Conservation (phyloP, 2,888 invertebrate genomes). For the Stomorhina lunata region DNA sequence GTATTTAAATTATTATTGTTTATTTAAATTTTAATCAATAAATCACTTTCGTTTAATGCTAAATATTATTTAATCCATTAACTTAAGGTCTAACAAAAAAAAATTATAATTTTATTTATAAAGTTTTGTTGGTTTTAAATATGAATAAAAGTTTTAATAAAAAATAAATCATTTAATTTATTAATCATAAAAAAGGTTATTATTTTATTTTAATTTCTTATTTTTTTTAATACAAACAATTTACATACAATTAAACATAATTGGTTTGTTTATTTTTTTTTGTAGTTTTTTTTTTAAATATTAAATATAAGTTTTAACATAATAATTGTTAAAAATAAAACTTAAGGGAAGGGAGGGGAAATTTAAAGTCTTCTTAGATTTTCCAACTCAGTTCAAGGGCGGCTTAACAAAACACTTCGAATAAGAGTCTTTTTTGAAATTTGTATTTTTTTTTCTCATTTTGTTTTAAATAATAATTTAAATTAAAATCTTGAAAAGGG, state of each 20-base stretch:
- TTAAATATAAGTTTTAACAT: conserved; percentile 18
- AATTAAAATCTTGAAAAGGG: neutral
- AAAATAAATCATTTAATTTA: conserved; percentile 34
- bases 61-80: conserved; percentile 51
- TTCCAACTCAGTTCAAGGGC: neutral
- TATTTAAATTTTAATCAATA: conserved; percentile 61
- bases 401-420: neutral
- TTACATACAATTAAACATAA: conserved; percentile 46
- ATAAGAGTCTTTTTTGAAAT: neutral
- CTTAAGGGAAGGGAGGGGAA: neutral
- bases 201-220: conserved; percentile 11
- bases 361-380: conserved; percentile 38
- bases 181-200: conserved; percentile 28
- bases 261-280: conserved; percentile 22
- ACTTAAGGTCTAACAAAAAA: conserved; percentile 48
- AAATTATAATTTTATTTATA: neutral
- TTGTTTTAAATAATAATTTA: neutral
- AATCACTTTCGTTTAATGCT: conserved; percentile 62
- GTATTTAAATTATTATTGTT: conserved; percentile 19
- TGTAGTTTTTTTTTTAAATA: neutral
- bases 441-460: neutral
- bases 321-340: conserved; percentile 18
- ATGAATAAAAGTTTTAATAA: conserved; percentile 1
- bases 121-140: conserved; percentile 15
- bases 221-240: conserved; percentile 39